Evolutionary conservation across 2,797 vertebrate species (phyloP).

Genomic region (Cheirogaleus major): DNA sequence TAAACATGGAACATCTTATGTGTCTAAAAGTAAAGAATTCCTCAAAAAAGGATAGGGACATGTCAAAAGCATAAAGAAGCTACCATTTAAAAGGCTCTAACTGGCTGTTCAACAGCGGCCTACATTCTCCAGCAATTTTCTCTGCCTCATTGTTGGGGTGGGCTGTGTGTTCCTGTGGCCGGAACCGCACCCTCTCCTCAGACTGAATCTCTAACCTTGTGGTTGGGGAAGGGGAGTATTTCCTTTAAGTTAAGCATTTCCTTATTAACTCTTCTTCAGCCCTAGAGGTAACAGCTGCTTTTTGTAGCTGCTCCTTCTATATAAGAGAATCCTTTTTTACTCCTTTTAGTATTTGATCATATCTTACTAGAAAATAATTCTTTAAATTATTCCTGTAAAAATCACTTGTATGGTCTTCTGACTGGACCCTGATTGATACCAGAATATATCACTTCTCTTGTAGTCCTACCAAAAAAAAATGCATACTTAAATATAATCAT

Average conservation of each 20-base stretch:
- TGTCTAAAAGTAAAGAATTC: neutral
- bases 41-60: neutral
- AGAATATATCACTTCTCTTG: neutral
- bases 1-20: neutral
- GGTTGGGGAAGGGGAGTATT: neutral
- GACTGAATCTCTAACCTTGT: slow-evolving; percentile 12
- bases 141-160: neutral
- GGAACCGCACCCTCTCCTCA: slow-evolving; percentile 47
- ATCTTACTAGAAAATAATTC: slow-evolving; percentile 34
- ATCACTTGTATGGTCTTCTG: neutral
- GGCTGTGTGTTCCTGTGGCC: neutral
- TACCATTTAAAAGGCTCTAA: neutral
- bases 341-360: neutral
- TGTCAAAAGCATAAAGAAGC: neutral
- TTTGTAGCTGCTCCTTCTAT: neutral
- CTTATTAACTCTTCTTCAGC: slow-evolving; percentile 14
- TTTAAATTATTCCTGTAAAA: neutral
- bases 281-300: neutral
- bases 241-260: slow-evolving; percentile 26
- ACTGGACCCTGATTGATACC: neutral
- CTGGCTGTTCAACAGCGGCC: neutral
- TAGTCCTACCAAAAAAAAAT: neutral
- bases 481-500: neutral
- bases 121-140: neutral
- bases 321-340: neutral